Conservation (phyloP, 2,888 invertebrate genomes). For the Drosophila heteroneura region DNA sequence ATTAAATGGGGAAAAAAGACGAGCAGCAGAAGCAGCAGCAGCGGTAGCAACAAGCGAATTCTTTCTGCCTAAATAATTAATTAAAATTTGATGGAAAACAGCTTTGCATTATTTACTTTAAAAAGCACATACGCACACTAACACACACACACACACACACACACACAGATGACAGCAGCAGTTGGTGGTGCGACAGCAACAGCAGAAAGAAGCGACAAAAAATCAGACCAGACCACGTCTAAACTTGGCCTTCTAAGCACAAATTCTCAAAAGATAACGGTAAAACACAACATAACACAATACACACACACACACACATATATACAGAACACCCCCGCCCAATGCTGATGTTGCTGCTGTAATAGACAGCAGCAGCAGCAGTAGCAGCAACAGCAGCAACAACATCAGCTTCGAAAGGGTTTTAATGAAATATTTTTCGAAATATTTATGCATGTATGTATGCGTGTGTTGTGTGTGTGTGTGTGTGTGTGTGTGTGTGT, state of each 20-base stretch:
- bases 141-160: conserved; percentile 30
- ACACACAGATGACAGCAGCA: conserved; percentile 23
- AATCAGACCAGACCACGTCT: conserved; percentile 62
- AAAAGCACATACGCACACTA: conserved; percentile 64
- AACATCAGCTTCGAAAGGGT: conserved; percentile 24
- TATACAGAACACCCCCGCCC: conserved; percentile 13
- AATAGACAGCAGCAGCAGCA: conserved; percentile 38
- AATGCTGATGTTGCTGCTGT: conserved; percentile 35
- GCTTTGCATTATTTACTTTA: conserved; percentile 84
- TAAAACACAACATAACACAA: conserved; percentile 45
- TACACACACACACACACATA: conserved; percentile 21
- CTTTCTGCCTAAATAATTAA: conserved; percentile 84
- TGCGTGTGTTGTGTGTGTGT: conserved; percentile 46
- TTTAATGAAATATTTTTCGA: conserved; percentile 78
- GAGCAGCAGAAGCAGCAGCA: conserved; percentile 11
- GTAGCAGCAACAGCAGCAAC: conserved; percentile 9
- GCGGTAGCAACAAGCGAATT: conserved; percentile 55
- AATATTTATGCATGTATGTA: conserved; percentile 65
- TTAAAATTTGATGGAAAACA: conserved; percentile 85
- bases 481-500: conserved; percentile 38
- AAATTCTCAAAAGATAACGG: conserved; percentile 60
- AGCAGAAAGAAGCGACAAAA: conserved; percentile 32
- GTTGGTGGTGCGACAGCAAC: conserved; percentile 33
- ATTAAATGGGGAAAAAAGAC: conserved; percentile 14
- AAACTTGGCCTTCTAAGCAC: conserved; percentile 65